Conservation (phyloP, 1,140 invertebrate genomes). For the Drosophila prosaltans region DNA sequence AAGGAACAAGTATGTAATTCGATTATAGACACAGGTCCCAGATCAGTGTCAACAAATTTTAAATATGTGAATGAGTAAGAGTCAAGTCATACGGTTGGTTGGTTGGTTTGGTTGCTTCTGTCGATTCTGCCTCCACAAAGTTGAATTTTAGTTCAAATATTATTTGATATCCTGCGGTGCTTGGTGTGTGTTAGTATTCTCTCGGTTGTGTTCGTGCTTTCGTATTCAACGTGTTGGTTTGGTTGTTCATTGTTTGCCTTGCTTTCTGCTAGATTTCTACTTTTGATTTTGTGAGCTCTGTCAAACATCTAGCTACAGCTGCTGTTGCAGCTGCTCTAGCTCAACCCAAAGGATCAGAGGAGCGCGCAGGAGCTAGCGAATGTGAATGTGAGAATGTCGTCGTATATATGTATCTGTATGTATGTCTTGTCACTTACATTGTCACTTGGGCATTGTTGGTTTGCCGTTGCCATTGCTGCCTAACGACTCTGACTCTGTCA, state of each 20-base stretch:
- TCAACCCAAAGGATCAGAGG: slow-evolving; percentile 1
- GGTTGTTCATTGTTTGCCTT: slow-evolving; percentile 15
- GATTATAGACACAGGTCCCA: slow-evolving; percentile 10
- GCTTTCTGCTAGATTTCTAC: slow-evolving; percentile 18
- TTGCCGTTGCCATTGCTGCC: slow-evolving; percentile 9
- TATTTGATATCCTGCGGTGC: slow-evolving; percentile 21
- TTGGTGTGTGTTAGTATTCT: not conserved
- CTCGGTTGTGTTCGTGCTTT: not conserved
- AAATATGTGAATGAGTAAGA: not conserved
- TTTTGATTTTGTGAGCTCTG: slow-evolving; percentile 35
- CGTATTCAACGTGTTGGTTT: too few species aligned
- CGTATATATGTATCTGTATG: not conserved
- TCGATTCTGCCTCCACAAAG: not conserved
- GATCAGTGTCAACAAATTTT: slow-evolving; percentile 10
- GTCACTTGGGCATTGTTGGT: slow-evolving; percentile 54
- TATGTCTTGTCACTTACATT: slow-evolving; percentile 55
- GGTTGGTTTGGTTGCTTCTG: too few species aligned
- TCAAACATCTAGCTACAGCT: slow-evolving; percentile 37
- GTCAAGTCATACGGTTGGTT: not conserved
- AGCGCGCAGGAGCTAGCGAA: not conserved
- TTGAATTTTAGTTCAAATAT: slow-evolving; percentile 19
- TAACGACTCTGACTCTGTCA: slow-evolving; percentile 12
- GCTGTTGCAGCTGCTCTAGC: slow-evolving; percentile 34
- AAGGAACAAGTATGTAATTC: slow-evolving; percentile 5
- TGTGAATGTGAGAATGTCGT: not conserved